Evolutionary conservation across 2,888 invertebrate species (phyloP).

Genomic region (Kuschelorhynchus macadamiae): DNA sequence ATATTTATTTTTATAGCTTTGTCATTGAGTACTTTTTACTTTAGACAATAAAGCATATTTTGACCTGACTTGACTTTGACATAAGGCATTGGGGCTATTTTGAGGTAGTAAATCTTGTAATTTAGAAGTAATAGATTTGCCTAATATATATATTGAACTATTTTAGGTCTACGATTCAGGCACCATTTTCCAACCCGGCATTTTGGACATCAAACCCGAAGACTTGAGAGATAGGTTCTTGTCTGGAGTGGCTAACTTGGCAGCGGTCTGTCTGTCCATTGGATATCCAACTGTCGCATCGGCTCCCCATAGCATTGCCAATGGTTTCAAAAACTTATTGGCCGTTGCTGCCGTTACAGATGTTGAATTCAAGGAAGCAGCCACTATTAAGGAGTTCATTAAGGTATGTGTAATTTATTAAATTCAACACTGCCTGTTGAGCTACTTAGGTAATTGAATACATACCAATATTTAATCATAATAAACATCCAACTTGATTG

Average conservation of each 20-base stretch:
- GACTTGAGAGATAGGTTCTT: slow-evolving; percentile 93
- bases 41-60: too few relatives aligned
- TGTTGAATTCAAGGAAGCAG: slow-evolving; percentile 94
- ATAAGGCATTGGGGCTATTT: too few relatives aligned
- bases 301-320: slow-evolving; percentile 96
- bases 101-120: too few relatives aligned
- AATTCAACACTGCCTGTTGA: not conserved
- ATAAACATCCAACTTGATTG: too few relatives aligned
- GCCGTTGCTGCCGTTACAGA: slow-evolving; percentile 97
- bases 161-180: slow-evolving; percentile 93
- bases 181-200: slow-evolving; percentile 96
- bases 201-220: slow-evolving; percentile 98
- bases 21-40: too few relatives aligned
- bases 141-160: too few relatives aligned
- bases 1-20: too few relatives aligned
- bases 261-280: slow-evolving; percentile 92
- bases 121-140: too few relatives aligned
- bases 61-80: too few relatives aligned
- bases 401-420: too few relatives aligned
- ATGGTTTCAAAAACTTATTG: slow-evolving; percentile 98
- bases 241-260: slow-evolving; percentile 94
- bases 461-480: too few relatives aligned
- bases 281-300: slow-evolving; percentile 98
- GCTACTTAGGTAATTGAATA: too few relatives aligned
- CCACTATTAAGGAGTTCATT: slow-evolving; percentile 91